Percentiles rank a stretch among this genome's conserved stretches.
These are phyloP conservation scores for Tragelaphus oryx DNA, from an alignment of 2,797 vertebrate species.

Conservation along the genomic window DNA sequence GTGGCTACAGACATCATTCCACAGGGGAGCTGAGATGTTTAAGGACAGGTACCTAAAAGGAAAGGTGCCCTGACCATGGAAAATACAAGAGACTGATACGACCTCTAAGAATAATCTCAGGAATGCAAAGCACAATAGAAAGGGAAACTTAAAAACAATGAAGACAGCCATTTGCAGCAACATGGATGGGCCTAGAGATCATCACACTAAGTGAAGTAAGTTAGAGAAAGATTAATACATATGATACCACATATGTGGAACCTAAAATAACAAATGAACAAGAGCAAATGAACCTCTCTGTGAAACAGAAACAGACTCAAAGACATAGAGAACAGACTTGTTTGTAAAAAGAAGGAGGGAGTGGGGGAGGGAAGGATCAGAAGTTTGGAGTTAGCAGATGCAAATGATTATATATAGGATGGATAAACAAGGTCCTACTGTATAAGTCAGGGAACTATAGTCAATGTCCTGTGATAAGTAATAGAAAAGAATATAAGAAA, in stretches of 20 bases:
- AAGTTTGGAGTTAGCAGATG: neutral
- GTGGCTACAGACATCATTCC: no score
- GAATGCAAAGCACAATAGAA: accelerated
- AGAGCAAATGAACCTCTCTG: neutral
- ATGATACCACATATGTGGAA: neutral
- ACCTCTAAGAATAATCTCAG: neutral
- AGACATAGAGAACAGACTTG: neutral
- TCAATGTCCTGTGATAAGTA: neutral
- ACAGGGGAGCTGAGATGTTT: neutral
- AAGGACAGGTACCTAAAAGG: neutral
- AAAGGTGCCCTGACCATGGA: neutral
- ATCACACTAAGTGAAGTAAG: neutral
- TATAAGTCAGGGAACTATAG: neutral
- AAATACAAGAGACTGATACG: accelerated
- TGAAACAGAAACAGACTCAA: neutral
- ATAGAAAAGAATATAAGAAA: neutral
- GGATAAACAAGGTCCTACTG: neutral
- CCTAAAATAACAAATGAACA: neutral
- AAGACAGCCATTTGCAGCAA: neutral
- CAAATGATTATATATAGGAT: neutral
- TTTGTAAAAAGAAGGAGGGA: neutral
- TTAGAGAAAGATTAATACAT: neutral
- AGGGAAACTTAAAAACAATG: neutral
- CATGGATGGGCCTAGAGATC: neutral
- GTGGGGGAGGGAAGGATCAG: neutral